These are phyloP conservation scores for Zaprionus obscuricornis DNA, from an alignment of 2,888 invertebrate species.

Conservation along the genomic window DNA sequence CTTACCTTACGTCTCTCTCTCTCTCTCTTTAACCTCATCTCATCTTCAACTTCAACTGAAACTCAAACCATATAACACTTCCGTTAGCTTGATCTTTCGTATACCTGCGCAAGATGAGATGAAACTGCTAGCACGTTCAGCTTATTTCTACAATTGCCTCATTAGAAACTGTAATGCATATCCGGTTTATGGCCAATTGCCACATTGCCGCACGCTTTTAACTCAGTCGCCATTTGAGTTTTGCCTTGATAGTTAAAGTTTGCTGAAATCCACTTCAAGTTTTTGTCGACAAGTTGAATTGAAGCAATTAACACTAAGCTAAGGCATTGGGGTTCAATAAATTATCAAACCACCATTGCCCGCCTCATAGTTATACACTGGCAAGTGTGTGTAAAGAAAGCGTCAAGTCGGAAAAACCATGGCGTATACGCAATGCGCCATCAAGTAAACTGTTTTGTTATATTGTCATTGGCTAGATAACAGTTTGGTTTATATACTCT, in stretches of 20 bases:
- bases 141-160: constrained; percentile 71
- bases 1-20: constrained; percentile 6
- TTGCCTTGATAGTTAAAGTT: constrained; percentile 29
- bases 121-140: constrained; percentile 54
- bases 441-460: no score
- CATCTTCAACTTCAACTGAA: neutral
- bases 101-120: no score
- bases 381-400: no score
- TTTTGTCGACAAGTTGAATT: constrained; percentile 25
- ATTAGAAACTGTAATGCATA: constrained; percentile 69
- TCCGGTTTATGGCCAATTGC: constrained; percentile 65
- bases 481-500: neutral
- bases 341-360: constrained; percentile 4
- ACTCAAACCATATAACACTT: no score
- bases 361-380: neutral
- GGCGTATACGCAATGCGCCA: constrained; percentile 14
- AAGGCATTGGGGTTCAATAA: constrained; percentile 14
- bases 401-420: no score
- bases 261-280: constrained; percentile 18
- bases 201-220: constrained; percentile 49
- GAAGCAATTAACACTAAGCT: constrained; percentile 43
- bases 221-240: constrained; percentile 30
- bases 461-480: constrained; percentile 5
- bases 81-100: no score
- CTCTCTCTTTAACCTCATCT: constrained; percentile 5